These are phyloP conservation scores for Antheraea mylitta DNA, from an alignment of 1,140 invertebrate genomes.

Conservation along the genomic window DNA sequence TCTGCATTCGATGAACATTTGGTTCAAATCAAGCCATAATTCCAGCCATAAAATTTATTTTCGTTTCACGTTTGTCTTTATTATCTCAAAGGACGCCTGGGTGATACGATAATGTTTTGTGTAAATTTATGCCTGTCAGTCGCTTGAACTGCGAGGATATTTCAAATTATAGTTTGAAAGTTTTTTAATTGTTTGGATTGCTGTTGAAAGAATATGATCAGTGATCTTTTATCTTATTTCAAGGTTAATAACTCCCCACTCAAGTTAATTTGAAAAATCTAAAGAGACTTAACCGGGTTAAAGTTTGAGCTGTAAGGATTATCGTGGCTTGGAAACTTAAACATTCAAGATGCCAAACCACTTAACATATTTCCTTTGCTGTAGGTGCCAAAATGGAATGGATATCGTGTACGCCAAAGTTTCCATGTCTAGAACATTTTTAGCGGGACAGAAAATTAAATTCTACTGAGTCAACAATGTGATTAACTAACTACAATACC, in stretches of 20 bases:
- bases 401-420: neutral
- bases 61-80: neutral
- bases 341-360: neutral
- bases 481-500: neutral
- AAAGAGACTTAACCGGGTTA: neutral
- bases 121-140: neutral
- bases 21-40: slow-evolving; percentile 1
- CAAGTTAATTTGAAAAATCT: too few relatives aligned
- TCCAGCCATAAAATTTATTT: slow-evolving; percentile 11
- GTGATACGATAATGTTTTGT: neutral
- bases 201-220: neutral
- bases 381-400: neutral
- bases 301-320: neutral
- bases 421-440: neutral
- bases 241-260: too few relatives aligned
- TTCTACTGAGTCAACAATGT: neutral
- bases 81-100: slow-evolving; percentile 6
- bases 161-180: neutral
- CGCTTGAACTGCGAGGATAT: neutral
- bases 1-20: neutral
- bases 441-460: neutral
- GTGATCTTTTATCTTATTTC: neutral
- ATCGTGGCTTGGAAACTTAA: neutral
- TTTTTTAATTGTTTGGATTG: neutral
- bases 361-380: neutral